These are phyloP conservation scores for Myotis daubentonii DNA, from an alignment of 2,797 vertebrate species.

Conservation along the genomic window DNA sequence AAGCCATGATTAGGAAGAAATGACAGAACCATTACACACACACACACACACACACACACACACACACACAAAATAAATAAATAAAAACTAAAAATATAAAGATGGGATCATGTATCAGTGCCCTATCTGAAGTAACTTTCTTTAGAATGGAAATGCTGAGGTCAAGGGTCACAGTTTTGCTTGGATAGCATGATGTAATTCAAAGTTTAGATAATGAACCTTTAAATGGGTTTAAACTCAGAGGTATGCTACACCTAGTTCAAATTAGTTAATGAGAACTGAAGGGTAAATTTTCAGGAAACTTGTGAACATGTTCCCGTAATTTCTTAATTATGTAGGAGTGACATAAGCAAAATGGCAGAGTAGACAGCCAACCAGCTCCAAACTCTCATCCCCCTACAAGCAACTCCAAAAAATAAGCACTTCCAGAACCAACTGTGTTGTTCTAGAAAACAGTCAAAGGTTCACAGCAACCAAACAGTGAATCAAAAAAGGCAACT, in stretches of 20 bases:
- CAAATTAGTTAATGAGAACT: not conserved
- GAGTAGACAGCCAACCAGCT: not conserved
- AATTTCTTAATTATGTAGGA: not conserved
- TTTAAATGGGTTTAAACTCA: slow-evolving; percentile 7
- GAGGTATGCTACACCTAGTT: not conserved
- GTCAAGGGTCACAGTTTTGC: not conserved
- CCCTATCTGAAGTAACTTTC: not conserved
- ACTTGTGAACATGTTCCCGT: not conserved
- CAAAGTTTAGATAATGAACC: not conserved
- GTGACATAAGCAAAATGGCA: not conserved
- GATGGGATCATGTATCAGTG: not conserved
- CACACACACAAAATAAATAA: not conserved
- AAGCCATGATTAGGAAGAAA: not conserved
- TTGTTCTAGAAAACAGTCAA: slow-evolving; percentile 5
- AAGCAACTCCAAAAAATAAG: not conserved
- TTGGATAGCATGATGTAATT: not conserved
- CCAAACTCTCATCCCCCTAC: not conserved
- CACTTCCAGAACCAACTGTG: not conserved
- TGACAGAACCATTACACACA: not conserved
- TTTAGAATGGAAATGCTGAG: not conserved
- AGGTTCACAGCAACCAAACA: not conserved
- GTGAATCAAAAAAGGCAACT: not conserved
- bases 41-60: not conserved
- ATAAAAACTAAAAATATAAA: no score
- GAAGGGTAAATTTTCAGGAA: not conserved